Evolutionary conservation across 2,888 invertebrate species (phyloP).

Genomic region (Orchestes rusci): DNA sequence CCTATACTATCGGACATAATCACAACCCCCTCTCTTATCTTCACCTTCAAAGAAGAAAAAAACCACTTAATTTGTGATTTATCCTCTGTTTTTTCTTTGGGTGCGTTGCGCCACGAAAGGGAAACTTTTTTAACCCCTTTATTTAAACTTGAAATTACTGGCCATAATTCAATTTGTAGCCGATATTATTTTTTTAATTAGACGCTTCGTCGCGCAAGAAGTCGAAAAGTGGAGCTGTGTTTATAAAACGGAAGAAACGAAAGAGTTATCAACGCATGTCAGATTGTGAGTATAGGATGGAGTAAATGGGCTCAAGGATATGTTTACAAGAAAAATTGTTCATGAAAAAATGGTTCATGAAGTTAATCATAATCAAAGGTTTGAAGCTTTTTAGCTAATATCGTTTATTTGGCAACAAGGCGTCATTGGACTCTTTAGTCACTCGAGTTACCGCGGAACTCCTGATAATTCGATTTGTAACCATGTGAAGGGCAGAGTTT

Average conservation of each 20-base stretch:
- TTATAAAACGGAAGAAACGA: too few relatives aligned
- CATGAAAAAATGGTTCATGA: too few relatives aligned
- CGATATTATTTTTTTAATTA: conserved; percentile 46
- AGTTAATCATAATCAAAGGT: too few relatives aligned
- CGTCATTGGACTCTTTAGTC: conserved; percentile 30
- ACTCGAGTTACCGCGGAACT: conserved; percentile 32
- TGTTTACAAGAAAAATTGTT: too few relatives aligned
- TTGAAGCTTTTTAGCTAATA: too few relatives aligned
- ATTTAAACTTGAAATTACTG: conserved; percentile 43
- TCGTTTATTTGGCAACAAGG: conserved; percentile 12
- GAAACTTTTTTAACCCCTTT: conserved; percentile 35
- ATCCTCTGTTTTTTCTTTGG: conserved; percentile 34
- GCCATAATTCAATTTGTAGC: conserved; percentile 45
- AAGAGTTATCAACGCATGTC: too few relatives aligned
- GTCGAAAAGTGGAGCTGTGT: conserved; percentile 17
- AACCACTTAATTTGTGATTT: conserved; percentile 41
- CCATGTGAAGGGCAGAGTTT: conserved; percentile 14
- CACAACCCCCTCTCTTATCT: conserved; percentile 31
- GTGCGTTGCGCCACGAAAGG: conserved; percentile 10
- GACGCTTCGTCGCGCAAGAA: conserved; percentile 38
- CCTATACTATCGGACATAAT: too few relatives aligned
- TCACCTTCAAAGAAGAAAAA: conserved; percentile 30
- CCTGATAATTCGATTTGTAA: conserved; percentile 40
- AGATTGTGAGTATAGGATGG: too few relatives aligned
- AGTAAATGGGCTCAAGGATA: too few relatives aligned